Conservation (phyloP, 2,888 invertebrate species). For the Criorhina ranunculi region DNA sequence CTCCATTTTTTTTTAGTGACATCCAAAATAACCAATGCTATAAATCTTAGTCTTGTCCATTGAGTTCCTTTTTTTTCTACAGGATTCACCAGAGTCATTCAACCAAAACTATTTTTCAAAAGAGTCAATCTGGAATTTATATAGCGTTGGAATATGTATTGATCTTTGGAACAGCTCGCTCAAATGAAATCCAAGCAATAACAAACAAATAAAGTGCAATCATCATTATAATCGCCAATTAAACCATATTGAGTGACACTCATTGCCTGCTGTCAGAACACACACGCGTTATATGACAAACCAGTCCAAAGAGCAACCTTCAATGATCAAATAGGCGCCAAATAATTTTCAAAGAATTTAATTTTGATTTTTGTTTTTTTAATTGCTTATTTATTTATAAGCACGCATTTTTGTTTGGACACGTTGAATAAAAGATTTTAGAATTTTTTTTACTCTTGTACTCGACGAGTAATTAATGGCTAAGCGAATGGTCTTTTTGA, state of each 20-base stretch:
- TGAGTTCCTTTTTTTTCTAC: neutral
- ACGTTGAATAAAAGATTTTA: constrained; percentile 5
- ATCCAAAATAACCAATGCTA: constrained; percentile 37
- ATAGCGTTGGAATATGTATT: constrained; percentile 14
- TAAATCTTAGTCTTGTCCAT: constrained; percentile 31
- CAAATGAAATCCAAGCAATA: neutral
- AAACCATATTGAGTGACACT: constrained; percentile 3
- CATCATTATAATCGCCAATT: constrained; percentile 12
- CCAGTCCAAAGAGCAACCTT: constrained; percentile 1
- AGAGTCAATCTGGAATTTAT: constrained; percentile 31
- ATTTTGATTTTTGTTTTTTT: neutral
- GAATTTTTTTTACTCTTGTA: neutral
- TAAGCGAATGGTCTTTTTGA: constrained; percentile 20
- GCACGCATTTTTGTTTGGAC: constrained; percentile 25
- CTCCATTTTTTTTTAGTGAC: neutral
- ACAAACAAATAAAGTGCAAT: neutral
- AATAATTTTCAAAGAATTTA: constrained; percentile 3
- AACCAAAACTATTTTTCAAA: constrained; percentile 10
- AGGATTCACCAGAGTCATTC: constrained; percentile 17
- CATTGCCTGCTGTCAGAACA: constrained; percentile 1
- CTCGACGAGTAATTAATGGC: constrained; percentile 28
- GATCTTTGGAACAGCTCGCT: constrained; percentile 16
- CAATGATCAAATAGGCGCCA: constrained; percentile 2
- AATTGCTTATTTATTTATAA: neutral
- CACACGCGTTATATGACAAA: constrained; percentile 13